Evolutionary conservation across 2,797 vertebrate species (phyloP), one percentile per base, ranked within the genome.

Genomic region (Novumbra hubbsi): DNA sequence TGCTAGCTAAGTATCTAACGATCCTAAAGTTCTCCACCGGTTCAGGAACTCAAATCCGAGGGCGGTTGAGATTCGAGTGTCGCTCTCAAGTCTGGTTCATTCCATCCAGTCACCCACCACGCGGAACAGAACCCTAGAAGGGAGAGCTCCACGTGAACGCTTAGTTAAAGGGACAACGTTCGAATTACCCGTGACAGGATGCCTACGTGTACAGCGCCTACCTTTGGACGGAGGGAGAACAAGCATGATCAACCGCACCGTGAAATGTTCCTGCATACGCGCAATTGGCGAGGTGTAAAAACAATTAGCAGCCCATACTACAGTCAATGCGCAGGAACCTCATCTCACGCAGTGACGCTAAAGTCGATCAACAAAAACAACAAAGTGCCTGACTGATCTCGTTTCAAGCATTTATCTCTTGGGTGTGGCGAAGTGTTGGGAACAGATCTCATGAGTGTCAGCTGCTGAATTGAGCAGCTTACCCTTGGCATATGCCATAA

Each of bases 101-200:
- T 60, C 16, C 4, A 3, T 1, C 45, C 78, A 24, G 75, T 48
- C 78, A 73, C 74, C 92, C 78, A 73, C 74, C 92, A 93, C 89
- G 92, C 89, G 87, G 85, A 73, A 52, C 65, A 67, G 80, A 82
- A 81, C 78, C 9, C 3, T 28, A 5, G 4, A 78, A 70, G 72
- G 79, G 78, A 76, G 32, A 76, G 82, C 1, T 73, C 82, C 88
- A 88, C 75, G 86, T 84, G 90, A 88, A 1, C 80, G 4, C 4
- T 14, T 24, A 27, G 78, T 93, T 93, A 91, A 93, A 93, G 91
- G 72, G 82, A 81, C 86, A 69, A 69, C 38, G 64, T 27, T 15
- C 28, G 11, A 21, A 52, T 78, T 1, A 4, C 68, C 16, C 49
- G 55, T 5, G 16, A 65, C 8, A 5, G 2, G 0, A 41, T 0